phyloP scores from a whole-genome alignment of 2,888 invertebrate species.

The Tanaodytes sp. region DNA sequence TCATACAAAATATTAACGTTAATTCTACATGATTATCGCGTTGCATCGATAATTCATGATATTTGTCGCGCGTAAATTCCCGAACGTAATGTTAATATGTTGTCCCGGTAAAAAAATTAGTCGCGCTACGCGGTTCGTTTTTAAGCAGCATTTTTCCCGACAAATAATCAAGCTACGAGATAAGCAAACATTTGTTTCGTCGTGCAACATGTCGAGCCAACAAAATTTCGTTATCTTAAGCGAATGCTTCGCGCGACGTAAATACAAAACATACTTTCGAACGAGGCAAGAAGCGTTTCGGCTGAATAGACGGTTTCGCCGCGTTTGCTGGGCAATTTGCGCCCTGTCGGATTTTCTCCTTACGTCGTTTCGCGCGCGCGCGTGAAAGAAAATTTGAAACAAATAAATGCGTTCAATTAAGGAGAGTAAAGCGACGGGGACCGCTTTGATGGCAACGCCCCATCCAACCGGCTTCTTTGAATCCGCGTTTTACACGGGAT shows the following conservation, averaged over 20 bases:
- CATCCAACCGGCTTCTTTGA: no score
- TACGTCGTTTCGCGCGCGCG: constrained; percentile 9
- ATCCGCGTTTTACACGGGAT: no score
- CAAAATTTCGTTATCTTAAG: constrained; percentile 53
- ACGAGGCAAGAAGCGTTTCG: constrained; percentile 18
- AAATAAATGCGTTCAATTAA: constrained; percentile 52
- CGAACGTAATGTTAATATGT: no score
- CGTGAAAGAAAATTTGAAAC: constrained; percentile 41
- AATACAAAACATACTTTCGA: constrained; percentile 37
- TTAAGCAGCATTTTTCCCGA: constrained; percentile 23
- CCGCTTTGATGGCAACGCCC: no score
- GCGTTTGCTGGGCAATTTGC: constrained; percentile 40
- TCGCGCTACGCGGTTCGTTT: constrained; percentile 26
- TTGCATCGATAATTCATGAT: constrained; percentile 10
- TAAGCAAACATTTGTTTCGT: constrained; percentile 46
- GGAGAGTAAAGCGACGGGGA: constrained; percentile 26
- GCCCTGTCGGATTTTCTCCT: constrained; percentile 42
- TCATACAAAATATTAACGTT: no score
- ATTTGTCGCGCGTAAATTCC: constrained; percentile 25
- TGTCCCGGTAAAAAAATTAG: no score
- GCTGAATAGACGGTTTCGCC: constrained; percentile 34
- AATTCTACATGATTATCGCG: no score
- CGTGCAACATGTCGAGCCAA: constrained; percentile 49
- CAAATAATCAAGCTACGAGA: constrained; percentile 43
- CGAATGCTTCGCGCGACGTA: constrained; percentile 45